These are phyloP conservation scores for Pachliopta kotzebuea DNA, from an alignment of 2,888 invertebrate species.

Conservation along the genomic window DNA sequence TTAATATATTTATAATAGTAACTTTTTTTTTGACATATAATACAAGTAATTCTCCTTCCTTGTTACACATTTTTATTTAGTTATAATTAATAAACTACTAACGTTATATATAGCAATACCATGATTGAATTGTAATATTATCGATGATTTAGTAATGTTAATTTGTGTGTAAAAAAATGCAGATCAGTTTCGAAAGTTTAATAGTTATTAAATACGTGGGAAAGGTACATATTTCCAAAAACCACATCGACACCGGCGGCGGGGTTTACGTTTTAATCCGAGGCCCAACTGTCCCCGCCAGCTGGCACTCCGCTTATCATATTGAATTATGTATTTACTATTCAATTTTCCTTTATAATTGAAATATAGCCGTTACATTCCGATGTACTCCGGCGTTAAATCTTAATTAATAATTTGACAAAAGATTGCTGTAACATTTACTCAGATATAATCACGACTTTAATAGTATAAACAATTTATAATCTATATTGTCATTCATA, in stretches of 20 bases:
- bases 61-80: too few species aligned
- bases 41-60: too few species aligned
- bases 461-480: constrained; percentile 72
- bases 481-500: constrained; percentile 68
- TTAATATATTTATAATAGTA: too few species aligned
- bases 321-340: constrained; percentile 2
- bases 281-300: constrained; percentile 2
- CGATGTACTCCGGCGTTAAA: constrained; percentile 37
- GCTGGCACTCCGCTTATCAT: constrained; percentile 2
- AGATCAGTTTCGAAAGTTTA: constrained; percentile 51
- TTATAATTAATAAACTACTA: too few species aligned
- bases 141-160: background rate
- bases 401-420: constrained; percentile 65
- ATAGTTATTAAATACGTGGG: constrained; percentile 67
- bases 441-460: constrained; percentile 56
- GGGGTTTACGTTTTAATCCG: background rate
- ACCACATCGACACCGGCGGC: background rate
- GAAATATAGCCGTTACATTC: background rate
- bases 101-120: too few species aligned
- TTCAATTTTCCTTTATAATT: constrained; percentile 2
- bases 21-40: too few species aligned
- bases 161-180: background rate
- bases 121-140: too few species aligned
- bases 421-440: constrained; percentile 56
- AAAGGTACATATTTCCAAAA: constrained; percentile 41